A percentile compares a stretch with the other conserved stretches of the same genome.
These are phyloP conservation scores for Drosophila rubida DNA, from an alignment of 2,888 invertebrate species.

Conservation along the genomic window DNA sequence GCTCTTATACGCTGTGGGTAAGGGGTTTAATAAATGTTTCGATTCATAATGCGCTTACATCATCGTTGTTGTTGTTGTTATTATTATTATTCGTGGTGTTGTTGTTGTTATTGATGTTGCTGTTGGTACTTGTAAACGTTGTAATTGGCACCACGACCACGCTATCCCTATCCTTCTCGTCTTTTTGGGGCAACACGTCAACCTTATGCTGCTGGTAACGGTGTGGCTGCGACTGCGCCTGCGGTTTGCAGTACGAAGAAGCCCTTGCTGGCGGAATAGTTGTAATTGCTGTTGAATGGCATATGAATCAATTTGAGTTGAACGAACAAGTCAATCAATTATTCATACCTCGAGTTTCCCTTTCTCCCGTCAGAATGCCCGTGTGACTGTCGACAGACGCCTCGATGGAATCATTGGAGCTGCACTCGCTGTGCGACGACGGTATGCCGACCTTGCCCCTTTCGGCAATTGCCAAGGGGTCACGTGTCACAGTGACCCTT, in stretches of 20 bases:
- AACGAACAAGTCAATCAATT: conserved; percentile 20
- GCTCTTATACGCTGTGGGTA: not conserved
- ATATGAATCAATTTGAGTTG: not conserved
- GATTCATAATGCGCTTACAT: conserved; percentile 86
- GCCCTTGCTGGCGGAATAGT: conserved; percentile 85
- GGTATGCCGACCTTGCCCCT: conserved; percentile 85
- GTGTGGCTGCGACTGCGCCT: conserved; percentile 18
- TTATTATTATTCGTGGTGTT: conserved; percentile 79
- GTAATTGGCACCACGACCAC: conserved; percentile 86
- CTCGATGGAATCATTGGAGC: conserved; percentile 85
- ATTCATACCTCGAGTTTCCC: conserved; percentile 82
- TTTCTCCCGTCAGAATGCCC: conserved; percentile 83
- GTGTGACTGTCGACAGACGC: conserved; percentile 84
- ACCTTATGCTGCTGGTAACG: conserved; percentile 72
- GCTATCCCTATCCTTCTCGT: conserved; percentile 78
- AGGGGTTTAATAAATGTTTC: not conserved
- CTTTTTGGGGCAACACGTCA: conserved; percentile 61
- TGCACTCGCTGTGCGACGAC: conserved; percentile 85
- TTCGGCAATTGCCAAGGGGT: conserved; percentile 85
- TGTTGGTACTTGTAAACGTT: conserved; percentile 85
- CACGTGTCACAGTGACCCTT: conserved; percentile 83
- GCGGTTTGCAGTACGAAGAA: conserved; percentile 87
- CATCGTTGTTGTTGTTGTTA: conserved; percentile 88
- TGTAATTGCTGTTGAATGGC: conserved; percentile 7
- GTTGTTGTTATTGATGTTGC: conserved; percentile 86